Conservation (phyloP, 2,888 invertebrate species). For the Malthinus seriepunctatus region DNA sequence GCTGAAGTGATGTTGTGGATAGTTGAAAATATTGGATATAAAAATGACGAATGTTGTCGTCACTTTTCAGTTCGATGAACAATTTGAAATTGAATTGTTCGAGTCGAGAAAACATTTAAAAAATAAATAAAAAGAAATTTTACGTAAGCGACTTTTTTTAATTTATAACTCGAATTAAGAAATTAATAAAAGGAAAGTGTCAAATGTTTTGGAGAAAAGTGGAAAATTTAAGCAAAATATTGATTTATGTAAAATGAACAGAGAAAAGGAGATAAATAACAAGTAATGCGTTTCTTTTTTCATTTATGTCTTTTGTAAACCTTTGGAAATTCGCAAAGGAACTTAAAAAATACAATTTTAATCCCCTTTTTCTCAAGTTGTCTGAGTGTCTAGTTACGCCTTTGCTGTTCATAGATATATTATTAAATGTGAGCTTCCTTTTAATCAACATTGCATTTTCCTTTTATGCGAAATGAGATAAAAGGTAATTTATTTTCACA, state of each 20-base stretch:
- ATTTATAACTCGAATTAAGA: no score
- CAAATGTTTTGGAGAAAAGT: no score
- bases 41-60: constrained; percentile 30
- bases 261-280: no score
- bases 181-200: no score
- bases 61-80: constrained; percentile 8
- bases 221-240: no score
- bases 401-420: constrained; percentile 4
- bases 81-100: neutral
- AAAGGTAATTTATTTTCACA: constrained; percentile 3
- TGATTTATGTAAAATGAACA: no score
- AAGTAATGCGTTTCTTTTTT: no score
- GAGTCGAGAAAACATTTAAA: no score
- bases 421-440: constrained; percentile 4
- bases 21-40: constrained; percentile 16
- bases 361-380: neutral
- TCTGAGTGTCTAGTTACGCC: constrained; percentile 3
- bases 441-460: neutral
- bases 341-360: constrained; percentile 2
- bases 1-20: constrained; percentile 14
- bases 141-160: no score
- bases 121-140: no score
- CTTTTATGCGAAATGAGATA: neutral
- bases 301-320: no score
- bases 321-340: no score